Evolutionary conservation across 37 sponge, comb jelly and placozoan genomes (phyloP).

Genomic region (Mnemiopsis leidyi): DNA sequence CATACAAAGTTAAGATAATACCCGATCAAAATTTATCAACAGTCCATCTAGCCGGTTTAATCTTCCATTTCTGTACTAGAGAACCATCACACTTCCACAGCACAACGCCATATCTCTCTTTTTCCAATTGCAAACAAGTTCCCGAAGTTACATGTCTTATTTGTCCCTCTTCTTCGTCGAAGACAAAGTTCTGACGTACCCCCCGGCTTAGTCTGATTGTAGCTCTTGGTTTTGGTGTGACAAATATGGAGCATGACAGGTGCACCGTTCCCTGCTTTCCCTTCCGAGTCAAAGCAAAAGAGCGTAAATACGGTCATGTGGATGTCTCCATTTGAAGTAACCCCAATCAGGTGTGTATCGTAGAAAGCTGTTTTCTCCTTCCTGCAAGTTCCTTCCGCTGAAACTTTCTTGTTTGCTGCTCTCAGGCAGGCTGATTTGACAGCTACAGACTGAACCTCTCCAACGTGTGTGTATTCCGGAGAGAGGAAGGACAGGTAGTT

Average conservation of each 20-base stretch:
- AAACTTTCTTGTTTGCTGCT: background rate
- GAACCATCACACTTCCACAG: background rate
- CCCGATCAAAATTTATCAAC: too few relatives aligned
- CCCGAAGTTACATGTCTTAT: background rate
- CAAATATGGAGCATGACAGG: background rate
- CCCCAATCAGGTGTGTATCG: background rate
- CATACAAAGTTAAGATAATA: too few relatives aligned
- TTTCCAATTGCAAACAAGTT: background rate
- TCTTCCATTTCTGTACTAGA: background rate
- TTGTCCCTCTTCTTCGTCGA: background rate
- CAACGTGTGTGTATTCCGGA: background rate
- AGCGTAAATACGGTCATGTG: background rate
- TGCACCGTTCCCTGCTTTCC: background rate
- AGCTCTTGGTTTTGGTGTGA: background rate
- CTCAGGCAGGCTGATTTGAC: background rate
- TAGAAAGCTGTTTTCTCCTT: background rate
- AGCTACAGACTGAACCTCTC: background rate
- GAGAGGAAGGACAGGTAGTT: background rate
- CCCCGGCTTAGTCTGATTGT: background rate
- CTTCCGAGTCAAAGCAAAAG: background rate
- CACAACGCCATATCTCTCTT: background rate
- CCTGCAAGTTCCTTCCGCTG: background rate
- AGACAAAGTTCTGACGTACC: background rate
- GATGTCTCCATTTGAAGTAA: background rate
- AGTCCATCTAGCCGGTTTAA: background rate